Base-by-base conservation (phyloP, 92 coral and sea anemone genomes). In the Virgularia gustaviana region DNA sequence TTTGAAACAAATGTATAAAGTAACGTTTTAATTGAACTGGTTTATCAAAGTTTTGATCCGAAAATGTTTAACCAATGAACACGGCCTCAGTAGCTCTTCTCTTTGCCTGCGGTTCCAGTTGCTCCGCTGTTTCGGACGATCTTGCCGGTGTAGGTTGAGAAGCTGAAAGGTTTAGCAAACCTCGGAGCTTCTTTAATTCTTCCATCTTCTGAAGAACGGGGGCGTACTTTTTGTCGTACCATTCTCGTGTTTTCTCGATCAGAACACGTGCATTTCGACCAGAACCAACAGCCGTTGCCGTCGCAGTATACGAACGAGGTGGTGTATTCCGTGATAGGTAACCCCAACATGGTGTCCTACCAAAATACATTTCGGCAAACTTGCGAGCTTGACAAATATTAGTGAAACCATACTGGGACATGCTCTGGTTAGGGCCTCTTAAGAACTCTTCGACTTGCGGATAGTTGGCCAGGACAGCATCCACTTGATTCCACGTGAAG, bases 361-460 rank as follows among this genome's bases (percentile, higher is more conserved):
- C 2, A 33, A 6, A n/a, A 60, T 60, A 27, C n/a, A 6, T 30
- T 2, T 32, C 15, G 9, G 44, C 44, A 42, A 42, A 78, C 16
- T 3, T 27, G 15, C 37, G 56, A 0, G 77, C 83, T 23, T 68
- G 53, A 3, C 16, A 9, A 55, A 41, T 36, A 36, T 60, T 49
- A 41, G 25, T 67, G 34, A 78, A 78, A 41, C 30, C 63, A 4
- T 35, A 27, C 20, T 78, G 68, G 35, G 47, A 43, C 25, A 54
- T 27, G 16, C 25, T 78, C 36, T 25, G 61, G 12, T 36, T 44
- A 11, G 83, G 83, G 16, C 83, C 83, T 36, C 71, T 39, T 25
- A 78, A 54, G 61, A 78, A 78, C 36, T 68, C 77, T 42, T 78
- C 76, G 2, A 78, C 77, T 67, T 67, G 70, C 12, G 83, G 83